Evolutionary conservation across 2,888 invertebrate genomes (phyloP), one percentile per base, ranked within the genome.

Genomic region (Bombylius discolor): DNA sequence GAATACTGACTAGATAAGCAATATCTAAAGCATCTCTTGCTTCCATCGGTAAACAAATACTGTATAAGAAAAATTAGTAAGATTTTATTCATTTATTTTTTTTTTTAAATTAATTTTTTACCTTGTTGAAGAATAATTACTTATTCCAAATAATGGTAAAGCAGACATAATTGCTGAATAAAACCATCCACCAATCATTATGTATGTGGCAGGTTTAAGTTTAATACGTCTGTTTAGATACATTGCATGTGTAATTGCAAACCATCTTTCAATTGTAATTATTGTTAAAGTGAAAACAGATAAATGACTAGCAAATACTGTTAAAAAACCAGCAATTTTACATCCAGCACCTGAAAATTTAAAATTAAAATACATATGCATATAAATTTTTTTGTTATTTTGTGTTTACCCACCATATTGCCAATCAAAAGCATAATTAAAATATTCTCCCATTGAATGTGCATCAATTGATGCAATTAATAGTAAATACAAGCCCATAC

Each of bases 391-490:
- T 50, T 42, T 47, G 12, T 45, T 32, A 36, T 14, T 23, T 6
- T 50, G 13, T n/a, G 8, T 47, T n/a, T 50, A 62, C 65, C 70
- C 66, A 80, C 85, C 84, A 62, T 83, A 81, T 73, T 94, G 93
- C 93, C 94, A 94, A 66, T 87, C 84, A 65, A 87, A 92, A 5
- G 93, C 93, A 70, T 85, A 86, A 71, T 92, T 92, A 72, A 92
- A 92, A 75, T 92, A 94, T 61, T 84, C 84, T 4, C 90, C 89
- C 65, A 87, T 84, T 0, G 92, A 92, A 63, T 85, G 82, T 0
- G 87, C 77, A 72, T 95, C 94, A 66, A 90, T 86, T 1, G 85
- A 81, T 0, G 93, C 93, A 46, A 92, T 77, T 69, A 90, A 79
- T 36, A 86, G 78, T 48, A 92, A 77, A 70, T 91, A 92, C 1